phyloP scores from a whole-genome alignment of 1,140 invertebrate genomes.

The Halyomorpha halys region DNA sequence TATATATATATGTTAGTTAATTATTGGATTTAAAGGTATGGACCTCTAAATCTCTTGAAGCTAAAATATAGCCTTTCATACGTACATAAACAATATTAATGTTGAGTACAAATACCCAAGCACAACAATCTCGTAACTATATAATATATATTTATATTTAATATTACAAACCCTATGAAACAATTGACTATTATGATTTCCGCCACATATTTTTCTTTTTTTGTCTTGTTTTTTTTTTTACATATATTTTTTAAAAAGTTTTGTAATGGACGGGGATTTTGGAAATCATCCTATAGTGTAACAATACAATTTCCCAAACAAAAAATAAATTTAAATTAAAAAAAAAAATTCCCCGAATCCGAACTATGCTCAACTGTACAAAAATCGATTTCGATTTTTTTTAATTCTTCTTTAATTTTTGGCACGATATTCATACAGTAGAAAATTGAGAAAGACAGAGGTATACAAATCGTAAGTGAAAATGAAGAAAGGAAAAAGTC shows the following conservation, averaged over 20 bases:
- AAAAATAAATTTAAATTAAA: neutral
- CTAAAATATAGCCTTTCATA: conserved; percentile 15
- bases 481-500: neutral
- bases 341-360: conserved; percentile 5
- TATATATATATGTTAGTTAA: neutral
- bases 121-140: conserved; percentile 12
- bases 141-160: conserved; percentile 14
- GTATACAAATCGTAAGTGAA: conserved; percentile 1
- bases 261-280: conserved; percentile 6
- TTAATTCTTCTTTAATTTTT: neutral
- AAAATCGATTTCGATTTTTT: no score
- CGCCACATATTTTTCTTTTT: conserved; percentile 12
- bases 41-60: neutral
- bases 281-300: conserved; percentile 8
- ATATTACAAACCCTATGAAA: conserved; percentile 11
- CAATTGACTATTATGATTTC: conserved; percentile 8
- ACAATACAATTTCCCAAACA: no score
- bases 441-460: conserved; percentile 5
- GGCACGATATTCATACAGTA: conserved; percentile 2
- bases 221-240: conserved; percentile 1
- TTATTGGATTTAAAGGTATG: conserved; percentile 3
- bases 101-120: conserved; percentile 8
- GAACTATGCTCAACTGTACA: neutral
- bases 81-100: conserved; percentile 1
- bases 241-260: conserved; percentile 2